These are phyloP conservation scores for Rhadina sibilatrix DNA, from an alignment of 2,113 vertebrate genomes.

Conservation along the genomic window DNA sequence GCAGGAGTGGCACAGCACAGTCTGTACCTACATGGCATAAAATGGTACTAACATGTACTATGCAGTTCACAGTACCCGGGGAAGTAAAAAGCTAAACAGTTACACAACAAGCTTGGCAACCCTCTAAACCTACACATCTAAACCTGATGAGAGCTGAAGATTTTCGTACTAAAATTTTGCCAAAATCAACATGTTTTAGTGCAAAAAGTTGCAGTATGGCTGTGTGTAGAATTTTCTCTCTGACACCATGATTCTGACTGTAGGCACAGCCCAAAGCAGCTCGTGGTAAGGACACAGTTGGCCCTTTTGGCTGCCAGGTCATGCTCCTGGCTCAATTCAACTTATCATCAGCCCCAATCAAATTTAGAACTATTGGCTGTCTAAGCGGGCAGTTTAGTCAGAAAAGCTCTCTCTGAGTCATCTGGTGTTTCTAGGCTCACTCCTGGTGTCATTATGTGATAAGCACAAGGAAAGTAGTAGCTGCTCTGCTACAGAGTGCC, in stretches of 20 bases:
- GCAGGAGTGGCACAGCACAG: not conserved
- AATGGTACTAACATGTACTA: fast-evolving
- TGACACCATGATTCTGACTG: not conserved
- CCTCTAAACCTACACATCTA: not conserved
- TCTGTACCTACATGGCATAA: not conserved
- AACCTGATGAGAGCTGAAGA: not conserved
- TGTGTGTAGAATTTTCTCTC: not conserved
- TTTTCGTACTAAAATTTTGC: not conserved
- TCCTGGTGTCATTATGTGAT: fast-evolving
- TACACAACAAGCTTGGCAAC: not conserved
- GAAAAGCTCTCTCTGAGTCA: not conserved
- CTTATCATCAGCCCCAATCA: not conserved
- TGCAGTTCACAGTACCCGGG: not conserved
- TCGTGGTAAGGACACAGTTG: not conserved
- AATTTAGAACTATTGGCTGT: not conserved
- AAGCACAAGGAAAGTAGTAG: not conserved
- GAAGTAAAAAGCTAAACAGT: not conserved
- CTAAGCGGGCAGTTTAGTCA: not conserved
- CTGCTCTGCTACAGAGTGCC: not conserved
- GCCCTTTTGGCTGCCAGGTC: not conserved
- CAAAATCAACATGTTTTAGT: not conserved
- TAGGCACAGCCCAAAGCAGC: not conserved
- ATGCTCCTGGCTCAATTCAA: not conserved
- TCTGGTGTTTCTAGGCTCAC: not conserved
- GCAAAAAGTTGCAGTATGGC: not conserved